Evolutionary conservation across 2,888 invertebrate genomes (phyloP).

Genomic region (Drosophila infuscata): DNA sequence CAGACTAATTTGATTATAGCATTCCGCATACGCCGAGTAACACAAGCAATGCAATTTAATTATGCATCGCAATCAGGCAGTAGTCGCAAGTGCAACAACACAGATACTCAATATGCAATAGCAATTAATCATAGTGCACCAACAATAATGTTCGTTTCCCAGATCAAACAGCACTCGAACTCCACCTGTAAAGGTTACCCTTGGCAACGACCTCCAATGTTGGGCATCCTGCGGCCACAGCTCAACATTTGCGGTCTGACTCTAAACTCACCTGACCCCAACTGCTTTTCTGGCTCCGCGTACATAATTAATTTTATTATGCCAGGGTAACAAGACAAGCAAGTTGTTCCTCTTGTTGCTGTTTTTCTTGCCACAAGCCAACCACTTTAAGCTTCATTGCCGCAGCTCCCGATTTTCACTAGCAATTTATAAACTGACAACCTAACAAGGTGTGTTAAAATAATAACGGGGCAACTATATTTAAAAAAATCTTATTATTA

Average conservation of each 20-base stretch:
- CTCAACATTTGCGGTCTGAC: constrained; percentile 1
- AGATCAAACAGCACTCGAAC: constrained; percentile 60
- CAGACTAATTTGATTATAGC: constrained; percentile 58
- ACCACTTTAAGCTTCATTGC: constrained; percentile 26
- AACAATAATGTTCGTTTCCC: constrained; percentile 24
- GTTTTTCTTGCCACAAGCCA: constrained; percentile 24
- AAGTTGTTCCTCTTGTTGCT: constrained; percentile 45
- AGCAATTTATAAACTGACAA: constrained; percentile 34
- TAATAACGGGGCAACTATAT: constrained; percentile 5
- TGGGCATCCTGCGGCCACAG: constrained; percentile 16
- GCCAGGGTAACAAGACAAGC: constrained; percentile 68
- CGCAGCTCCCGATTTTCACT: neutral
- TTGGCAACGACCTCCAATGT: neutral
- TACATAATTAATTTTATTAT: constrained; percentile 75
- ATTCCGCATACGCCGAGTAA: constrained; percentile 57
- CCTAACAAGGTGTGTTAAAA: neutral
- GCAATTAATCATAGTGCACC: constrained; percentile 74
- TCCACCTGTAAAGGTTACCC: constrained; percentile 71
- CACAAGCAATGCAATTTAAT: constrained; percentile 60
- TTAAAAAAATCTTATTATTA: neutral
- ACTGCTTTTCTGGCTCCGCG: neutral
- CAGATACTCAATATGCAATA: constrained; percentile 54
- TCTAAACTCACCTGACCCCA: neutral
- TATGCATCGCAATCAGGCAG: constrained; percentile 54
- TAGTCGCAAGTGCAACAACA: constrained; percentile 10